Conservation (phyloP, 2,797 vertebrate species). For the Leptodactylus fallax region DNA sequence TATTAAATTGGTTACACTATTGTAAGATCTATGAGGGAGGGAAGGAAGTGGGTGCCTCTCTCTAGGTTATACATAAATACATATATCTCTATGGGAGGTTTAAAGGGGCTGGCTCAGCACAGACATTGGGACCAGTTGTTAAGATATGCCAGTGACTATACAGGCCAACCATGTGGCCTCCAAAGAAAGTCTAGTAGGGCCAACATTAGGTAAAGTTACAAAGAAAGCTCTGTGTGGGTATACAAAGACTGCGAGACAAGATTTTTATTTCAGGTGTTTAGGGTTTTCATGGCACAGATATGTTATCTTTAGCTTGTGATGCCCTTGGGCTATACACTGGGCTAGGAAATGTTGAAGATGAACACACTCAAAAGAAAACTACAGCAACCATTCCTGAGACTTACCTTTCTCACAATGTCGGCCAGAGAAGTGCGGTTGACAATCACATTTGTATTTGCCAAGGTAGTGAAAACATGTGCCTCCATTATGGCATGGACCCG, state of each 20-base stretch:
- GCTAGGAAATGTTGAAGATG: background rate
- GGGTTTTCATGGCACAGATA: background rate
- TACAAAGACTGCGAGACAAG: background rate
- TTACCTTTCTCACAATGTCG: conserved; percentile 89
- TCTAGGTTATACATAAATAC: no score
- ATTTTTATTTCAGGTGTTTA: no score
- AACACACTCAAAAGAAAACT: background rate
- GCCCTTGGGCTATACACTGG: background rate
- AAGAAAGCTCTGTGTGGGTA: background rate
- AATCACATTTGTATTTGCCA: conserved; percentile 98
- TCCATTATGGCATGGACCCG: conserved; percentile 92
- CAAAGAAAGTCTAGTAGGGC: no score
- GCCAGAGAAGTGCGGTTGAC: conserved; percentile 84
- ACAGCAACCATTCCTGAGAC: conserved; percentile 3
- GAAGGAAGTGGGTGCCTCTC: no score
- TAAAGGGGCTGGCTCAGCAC: background rate
- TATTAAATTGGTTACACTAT: no score
- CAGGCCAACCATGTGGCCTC: no score
- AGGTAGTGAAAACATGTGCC: conserved; percentile 98
- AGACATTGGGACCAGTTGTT: background rate
- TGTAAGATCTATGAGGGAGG: no score
- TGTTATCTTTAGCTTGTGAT: background rate
- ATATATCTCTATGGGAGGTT: background rate
- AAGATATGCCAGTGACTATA: background rate
- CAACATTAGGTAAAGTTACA: background rate